Conservation (phyloP, 2,113 vertebrate genomes). For the Dryoscopus gambensis region DNA sequence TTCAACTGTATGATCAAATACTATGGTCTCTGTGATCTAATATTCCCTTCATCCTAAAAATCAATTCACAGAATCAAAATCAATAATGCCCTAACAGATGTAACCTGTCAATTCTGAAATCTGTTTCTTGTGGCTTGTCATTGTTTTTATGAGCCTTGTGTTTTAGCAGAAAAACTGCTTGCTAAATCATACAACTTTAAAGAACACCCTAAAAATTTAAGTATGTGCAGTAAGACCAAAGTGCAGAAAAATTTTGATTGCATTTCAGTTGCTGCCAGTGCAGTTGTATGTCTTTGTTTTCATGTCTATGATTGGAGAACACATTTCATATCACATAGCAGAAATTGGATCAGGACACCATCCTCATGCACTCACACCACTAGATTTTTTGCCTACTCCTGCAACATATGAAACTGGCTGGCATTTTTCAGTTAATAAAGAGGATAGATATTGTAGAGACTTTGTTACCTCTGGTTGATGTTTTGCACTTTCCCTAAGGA, state of each 20-base stretch:
- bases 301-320: not conserved
- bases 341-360: not conserved
- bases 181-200: not conserved
- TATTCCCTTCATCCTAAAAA: conserved; percentile 21
- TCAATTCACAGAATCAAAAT: not conserved
- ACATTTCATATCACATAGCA: not conserved
- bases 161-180: not conserved
- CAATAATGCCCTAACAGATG: not conserved
- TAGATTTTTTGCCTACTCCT: not conserved
- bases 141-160: not conserved
- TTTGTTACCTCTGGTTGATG: not conserved
- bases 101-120: not conserved
- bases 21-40: not conserved
- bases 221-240: not conserved
- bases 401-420: not conserved
- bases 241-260: not conserved
- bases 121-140: not conserved
- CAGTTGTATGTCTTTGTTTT: not conserved
- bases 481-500: conserved; percentile 1
- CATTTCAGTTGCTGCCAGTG: not conserved
- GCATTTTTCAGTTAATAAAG: not conserved
- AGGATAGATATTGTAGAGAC: not conserved
- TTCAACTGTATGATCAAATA: not conserved
- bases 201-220: not conserved
- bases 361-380: not conserved